Conservation (phyloP, 2,797 vertebrate species). For the Falco concolor region DNA sequence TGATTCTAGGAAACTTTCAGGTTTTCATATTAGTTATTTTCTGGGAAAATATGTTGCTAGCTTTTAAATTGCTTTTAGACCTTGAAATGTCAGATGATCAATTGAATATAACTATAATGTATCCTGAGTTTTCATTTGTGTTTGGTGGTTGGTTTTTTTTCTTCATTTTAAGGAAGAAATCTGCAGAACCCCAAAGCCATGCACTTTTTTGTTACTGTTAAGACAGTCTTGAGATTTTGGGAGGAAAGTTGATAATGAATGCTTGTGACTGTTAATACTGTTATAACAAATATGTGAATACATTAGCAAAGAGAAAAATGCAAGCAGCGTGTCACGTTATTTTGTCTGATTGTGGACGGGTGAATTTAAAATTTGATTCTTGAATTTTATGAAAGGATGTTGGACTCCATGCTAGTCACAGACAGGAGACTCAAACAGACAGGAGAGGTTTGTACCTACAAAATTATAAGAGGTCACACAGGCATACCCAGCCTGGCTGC, state of each 20-base stretch:
- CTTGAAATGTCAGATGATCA: neutral
- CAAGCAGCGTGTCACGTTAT: neutral
- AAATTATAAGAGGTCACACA: neutral
- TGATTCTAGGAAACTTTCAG: neutral
- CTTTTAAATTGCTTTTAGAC: neutral
- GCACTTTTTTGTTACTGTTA: neutral
- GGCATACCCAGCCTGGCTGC: neutral
- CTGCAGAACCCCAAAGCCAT: neutral
- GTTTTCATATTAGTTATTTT: neutral
- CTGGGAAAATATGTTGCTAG: neutral
- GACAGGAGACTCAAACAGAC: neutral
- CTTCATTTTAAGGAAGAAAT: neutral
- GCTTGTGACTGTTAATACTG: neutral
- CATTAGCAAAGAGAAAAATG: neutral
- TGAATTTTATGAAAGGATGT: neutral
- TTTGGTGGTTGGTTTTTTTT: neutral
- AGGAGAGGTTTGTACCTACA: neutral
- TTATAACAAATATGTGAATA: neutral
- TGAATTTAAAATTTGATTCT: neutral
- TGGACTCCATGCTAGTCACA: neutral
- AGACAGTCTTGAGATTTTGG: neutral
- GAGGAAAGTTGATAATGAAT: neutral
- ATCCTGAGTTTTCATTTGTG: neutral
- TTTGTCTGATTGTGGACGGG: neutral
- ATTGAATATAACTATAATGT: neutral